Base-by-base conservation (phyloP, 1,140 invertebrate species). In the Zaprionus vittiger region DNA sequence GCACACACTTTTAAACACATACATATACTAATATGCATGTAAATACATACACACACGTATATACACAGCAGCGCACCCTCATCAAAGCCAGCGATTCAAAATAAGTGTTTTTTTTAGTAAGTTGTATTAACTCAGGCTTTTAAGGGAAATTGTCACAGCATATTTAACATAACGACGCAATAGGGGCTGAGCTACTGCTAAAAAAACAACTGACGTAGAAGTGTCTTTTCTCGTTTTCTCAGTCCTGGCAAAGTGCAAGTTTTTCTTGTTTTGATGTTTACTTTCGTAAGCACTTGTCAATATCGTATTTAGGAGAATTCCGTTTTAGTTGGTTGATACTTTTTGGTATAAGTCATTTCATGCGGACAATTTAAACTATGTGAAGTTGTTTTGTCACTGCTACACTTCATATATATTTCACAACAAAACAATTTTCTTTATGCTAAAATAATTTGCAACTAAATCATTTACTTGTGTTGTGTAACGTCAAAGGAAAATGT, bases 241-340 rank as follows among this genome's bases (percentile, higher is more conserved):
- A n/a, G n/a, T 34, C 5, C 12, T 5, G 26, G 22, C 20, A 24
- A 52, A 24, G 20, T 14, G 34, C 63, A 66, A 56, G 11, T 56
- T n/a, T n/a, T 56, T 41, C 37, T 64, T 72, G 61, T 66, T 55
- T 67, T 73, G 57, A 67, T 77, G 69, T 73, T 77, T 72, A 77
- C 73, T 76, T 76, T 76, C n/a, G 28, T 60, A 69, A 41, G 20
- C 17, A 54, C 22, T 59, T 38, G 26, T n/a, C 49, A 26, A 57
- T 15, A 12, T 4, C 59, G n/a, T 20, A 61, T 22, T 49, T 61
- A 41, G 24, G 22, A 12, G 12, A 20, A 38, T 70, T 68, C 28
- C 37, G 37, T 47, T 67, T 20, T 15, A 7, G 38, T 38, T 26
- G 15, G 9, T 49, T 63, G 11, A 49, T 20, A 49, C n/a, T 20